phyloP scores from a whole-genome alignment of 2,797 vertebrate genomes.

The Capromys pilorides region DNA sequence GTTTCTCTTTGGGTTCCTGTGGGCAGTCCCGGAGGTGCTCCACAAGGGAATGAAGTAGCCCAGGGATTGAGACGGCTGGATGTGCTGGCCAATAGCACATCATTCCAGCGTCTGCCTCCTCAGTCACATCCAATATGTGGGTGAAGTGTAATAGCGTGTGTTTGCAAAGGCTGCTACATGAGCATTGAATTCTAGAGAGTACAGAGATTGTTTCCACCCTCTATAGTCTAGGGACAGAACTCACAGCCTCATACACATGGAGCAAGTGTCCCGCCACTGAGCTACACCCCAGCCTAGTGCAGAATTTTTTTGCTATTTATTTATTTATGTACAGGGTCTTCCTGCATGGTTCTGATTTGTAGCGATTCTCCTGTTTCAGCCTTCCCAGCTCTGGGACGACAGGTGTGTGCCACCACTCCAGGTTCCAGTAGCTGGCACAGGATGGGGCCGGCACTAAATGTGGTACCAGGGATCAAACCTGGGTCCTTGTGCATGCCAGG shows the following conservation, averaged over 20 bases:
- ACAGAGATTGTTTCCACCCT: background rate
- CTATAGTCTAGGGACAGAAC: background rate
- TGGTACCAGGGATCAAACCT: too few relatives aligned
- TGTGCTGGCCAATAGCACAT: background rate
- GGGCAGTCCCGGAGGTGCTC: background rate
- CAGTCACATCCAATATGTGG: background rate
- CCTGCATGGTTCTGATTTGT: too few relatives aligned
- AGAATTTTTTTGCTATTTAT: background rate
- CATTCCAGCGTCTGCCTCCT: background rate
- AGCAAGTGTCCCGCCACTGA: background rate
- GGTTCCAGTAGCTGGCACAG: too few relatives aligned
- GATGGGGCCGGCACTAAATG: too few relatives aligned
- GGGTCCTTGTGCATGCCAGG: too few relatives aligned
- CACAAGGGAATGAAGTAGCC: background rate
- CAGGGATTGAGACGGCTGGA: background rate
- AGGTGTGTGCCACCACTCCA: too few relatives aligned
- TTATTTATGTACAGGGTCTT: too few relatives aligned
- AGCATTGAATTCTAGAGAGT: background rate
- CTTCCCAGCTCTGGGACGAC: too few relatives aligned
- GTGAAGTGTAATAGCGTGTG: background rate
- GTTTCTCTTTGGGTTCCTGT: background rate
- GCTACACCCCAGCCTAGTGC: background rate
- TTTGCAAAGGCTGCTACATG: background rate
- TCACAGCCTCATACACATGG: background rate
- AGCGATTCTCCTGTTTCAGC: too few relatives aligned